These are phyloP conservation scores for Malurus leucopterus DNA, from an alignment of 2,797 vertebrate genomes.

Conservation along the genomic window DNA sequence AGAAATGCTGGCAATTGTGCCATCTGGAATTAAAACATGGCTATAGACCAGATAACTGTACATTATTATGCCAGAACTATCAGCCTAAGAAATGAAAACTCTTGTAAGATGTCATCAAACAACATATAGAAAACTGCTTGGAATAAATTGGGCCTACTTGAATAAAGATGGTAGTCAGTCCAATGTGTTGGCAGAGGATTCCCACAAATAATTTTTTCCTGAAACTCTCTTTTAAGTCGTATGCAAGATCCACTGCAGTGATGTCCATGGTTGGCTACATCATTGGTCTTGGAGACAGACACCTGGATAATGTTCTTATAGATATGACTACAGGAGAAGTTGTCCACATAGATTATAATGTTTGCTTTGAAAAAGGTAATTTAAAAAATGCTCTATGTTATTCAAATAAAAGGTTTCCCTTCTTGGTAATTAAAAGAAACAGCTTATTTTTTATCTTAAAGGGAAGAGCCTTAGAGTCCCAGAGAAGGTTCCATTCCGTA, in stretches of 20 bases:
- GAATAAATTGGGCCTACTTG: background rate
- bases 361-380: conserved; percentile 98
- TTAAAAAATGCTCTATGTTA: conserved; percentile 47
- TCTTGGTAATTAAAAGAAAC: conserved; percentile 39
- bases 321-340: conserved; percentile 98
- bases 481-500: conserved; percentile 96
- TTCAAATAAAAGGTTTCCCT: conserved; percentile 20
- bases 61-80: background rate
- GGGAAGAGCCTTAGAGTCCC: conserved; percentile 97
- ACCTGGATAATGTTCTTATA: conserved; percentile 97
- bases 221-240: conserved; percentile 78
- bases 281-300: conserved; percentile 96
- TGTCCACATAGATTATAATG: conserved; percentile 98
- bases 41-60: background rate
- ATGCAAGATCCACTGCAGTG: conserved; percentile 95
- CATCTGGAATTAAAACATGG: background rate
- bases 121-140: conserved; percentile 3
- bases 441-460: conserved; percentile 63
- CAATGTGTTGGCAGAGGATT: conserved; percentile 37
- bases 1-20: background rate
- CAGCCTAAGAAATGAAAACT: background rate
- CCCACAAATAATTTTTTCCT: conserved; percentile 44
- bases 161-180: conserved; percentile 28
- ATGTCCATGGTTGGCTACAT: conserved; percentile 99
- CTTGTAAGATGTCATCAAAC: background rate